A percentile compares a stretch with the other conserved stretches of the same genome.
Evolutionary conservation across 2,888 invertebrate species (phyloP).

Genomic region (Dryococelus australis): DNA sequence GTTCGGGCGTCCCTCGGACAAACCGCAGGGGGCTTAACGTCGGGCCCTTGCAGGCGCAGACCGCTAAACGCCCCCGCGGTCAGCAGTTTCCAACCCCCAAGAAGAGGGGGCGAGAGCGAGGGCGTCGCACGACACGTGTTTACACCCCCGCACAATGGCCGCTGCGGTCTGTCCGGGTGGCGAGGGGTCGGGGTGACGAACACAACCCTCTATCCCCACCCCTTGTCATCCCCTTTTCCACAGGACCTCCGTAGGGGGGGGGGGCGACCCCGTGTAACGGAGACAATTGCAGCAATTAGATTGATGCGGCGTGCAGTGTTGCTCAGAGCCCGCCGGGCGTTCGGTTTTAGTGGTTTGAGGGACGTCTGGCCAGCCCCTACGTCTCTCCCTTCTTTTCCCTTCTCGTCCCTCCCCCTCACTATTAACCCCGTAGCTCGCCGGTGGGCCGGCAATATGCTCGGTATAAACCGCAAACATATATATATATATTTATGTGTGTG

Average conservation of each 20-base stretch:
- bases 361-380: background rate
- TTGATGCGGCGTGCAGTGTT: background rate
- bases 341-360: background rate
- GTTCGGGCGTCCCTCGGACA: background rate
- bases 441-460: too few relatives aligned
- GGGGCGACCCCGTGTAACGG: background rate
- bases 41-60: background rate
- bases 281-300: constrained; percentile 16
- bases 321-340: background rate
- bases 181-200: background rate
- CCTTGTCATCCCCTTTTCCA: too few relatives aligned
- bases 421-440: too few relatives aligned
- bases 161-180: background rate
- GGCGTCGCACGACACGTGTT: background rate
- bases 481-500: too few relatives aligned
- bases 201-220: background rate
- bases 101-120: background rate
- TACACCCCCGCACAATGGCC: constrained; percentile 16
- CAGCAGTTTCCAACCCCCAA: background rate
- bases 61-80: background rate
- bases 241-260: background rate
- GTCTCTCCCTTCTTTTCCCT: too few relatives aligned
- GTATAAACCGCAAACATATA: too few relatives aligned
- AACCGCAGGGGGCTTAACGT: background rate
- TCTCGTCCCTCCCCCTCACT: too few relatives aligned